Evolutionary conservation across 2,797 vertebrate species (phyloP), one percentile per base, ranked within the genome.

Genomic region (Lepus oiostolus): DNA sequence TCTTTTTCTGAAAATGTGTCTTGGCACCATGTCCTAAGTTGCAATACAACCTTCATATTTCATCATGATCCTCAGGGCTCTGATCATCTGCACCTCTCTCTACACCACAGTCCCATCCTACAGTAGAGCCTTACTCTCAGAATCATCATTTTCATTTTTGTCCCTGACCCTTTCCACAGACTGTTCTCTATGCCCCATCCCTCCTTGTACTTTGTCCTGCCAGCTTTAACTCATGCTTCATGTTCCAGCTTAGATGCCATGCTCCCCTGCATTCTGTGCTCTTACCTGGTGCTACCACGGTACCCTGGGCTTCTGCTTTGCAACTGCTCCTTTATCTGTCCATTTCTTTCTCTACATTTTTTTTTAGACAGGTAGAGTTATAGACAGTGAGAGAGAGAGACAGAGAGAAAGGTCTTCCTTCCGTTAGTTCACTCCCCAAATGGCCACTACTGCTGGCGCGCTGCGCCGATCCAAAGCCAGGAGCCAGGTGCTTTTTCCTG

Each of bases 71-170:
- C 68, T 50, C 14, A 60, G 28, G n/a, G 4, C 11, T 83, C 67
- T 72, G 26, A 0, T 70, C 47, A 63, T 10, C 28, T 35, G 26
- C 7, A 21, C 14, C 12, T 17, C 22, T 63, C 24, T 74, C 19
- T 14, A 26, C 28, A 6, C 12, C 12, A 11, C 4, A 47, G 60
- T 10, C 4, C 2, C 0, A 21, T 30, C 4, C 2, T 26, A 0
- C 0, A 2, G 21, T 22, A 26, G 9, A 79, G 22, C 19, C 74
- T 72, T 85, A 58, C 21, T 71, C 65, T 90, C 19, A 75, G 38
- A 72, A 50, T 72, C 14, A 2, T 28, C 28, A 47, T 5, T 30
- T 6, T 26, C 1, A 2, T 12, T 74, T 80, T 30, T 63, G 30
- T 58, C 19, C 72, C 42, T 47, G 42, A 65, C 24, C 6, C 26